These are phyloP conservation scores for Actias luna DNA, from an alignment of 2,888 invertebrate species.

Conservation along the genomic window DNA sequence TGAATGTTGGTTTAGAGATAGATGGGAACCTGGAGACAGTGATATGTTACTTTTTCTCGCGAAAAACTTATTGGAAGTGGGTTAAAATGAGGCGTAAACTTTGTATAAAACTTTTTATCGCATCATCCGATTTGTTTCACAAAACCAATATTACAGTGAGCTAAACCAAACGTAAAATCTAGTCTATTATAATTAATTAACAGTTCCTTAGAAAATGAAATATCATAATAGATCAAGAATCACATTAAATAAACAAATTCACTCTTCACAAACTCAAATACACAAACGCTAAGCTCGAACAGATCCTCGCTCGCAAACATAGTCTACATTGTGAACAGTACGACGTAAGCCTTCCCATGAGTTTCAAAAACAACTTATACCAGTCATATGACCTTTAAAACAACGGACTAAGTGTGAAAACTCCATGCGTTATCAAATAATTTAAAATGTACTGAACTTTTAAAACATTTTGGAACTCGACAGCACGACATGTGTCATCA, in stretches of 20 bases:
- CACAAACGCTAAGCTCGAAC: conserved; percentile 60
- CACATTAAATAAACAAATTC: conserved; percentile 42
- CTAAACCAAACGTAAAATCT: no score
- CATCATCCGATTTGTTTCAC: no score
- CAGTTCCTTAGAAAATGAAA: background rate
- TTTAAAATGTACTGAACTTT: conserved; percentile 47
- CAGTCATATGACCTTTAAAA: conserved; percentile 39
- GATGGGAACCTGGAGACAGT: no score
- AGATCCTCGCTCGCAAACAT: conserved; percentile 70
- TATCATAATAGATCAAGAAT: background rate
- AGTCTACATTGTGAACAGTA: conserved; percentile 69
- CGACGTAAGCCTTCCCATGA: conserved; percentile 64
- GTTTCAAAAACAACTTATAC: conserved; percentile 28
- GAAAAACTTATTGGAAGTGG: no score
- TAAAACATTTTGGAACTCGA: conserved; percentile 74
- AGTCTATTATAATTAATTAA: background rate
- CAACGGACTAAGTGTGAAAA: conserved; percentile 37
- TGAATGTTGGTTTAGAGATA: no score
- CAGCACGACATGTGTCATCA: conserved; percentile 81
- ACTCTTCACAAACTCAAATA: conserved; percentile 54
- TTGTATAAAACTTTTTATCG: no score
- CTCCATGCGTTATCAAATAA: conserved; percentile 26
- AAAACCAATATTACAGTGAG: no score
- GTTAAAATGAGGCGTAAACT: no score
- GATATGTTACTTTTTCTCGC: no score